Base-by-base conservation (phyloP, 2,888 invertebrate genomes). In the Rhamnusium bicolor region DNA sequence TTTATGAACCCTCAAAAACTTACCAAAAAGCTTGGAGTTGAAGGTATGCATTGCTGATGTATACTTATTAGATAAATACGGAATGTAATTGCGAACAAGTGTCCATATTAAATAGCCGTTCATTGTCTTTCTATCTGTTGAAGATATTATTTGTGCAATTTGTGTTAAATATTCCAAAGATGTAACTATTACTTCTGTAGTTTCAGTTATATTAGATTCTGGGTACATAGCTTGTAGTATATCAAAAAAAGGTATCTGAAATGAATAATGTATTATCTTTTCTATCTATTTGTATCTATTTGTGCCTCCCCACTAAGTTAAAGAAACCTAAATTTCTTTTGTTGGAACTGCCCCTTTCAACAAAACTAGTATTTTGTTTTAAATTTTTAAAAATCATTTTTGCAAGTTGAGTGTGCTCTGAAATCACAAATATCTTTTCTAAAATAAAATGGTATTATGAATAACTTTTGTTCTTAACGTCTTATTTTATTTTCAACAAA, bases 21-120 rank as follows among this genome's bases (percentile, higher is more conserved):
- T 79, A 86, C 87, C 87, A 67, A 83, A 82, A 58, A 87, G 73
- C 77, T 86, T 83, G 6, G 79, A 68, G 65, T 82, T 80, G 75
- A 85, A 87, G 4, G 80, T 79, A 72, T 85, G 79, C 60, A 86
- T 47, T 10, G 84, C 82, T 1, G 83, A 78, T 16, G 86, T 85
- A 61, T 83, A 86, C 6, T 88, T 86, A 76, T 87, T 85, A 1
- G 91, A 90, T 70, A 92, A 85, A 79, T 90, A 91, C 1, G 91
- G 90, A 14, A 90, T 83, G 83, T 91, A 92, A 54, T 87, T 86
- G 24, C 88, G 85, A 1, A 90, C 89, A 49, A 92, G 84, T 24
- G 89, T 89, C 92, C 92, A 92, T 77, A 91, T 90, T 72, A 91
- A 82, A 83, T 91, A 92, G 81, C 91, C 90, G 84, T 92, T 92